Percentiles rank a stretch among this genome's conserved stretches.
phyloP scores from a whole-genome alignment of 2,888 invertebrate species.

The Pollenia labialis region DNA sequence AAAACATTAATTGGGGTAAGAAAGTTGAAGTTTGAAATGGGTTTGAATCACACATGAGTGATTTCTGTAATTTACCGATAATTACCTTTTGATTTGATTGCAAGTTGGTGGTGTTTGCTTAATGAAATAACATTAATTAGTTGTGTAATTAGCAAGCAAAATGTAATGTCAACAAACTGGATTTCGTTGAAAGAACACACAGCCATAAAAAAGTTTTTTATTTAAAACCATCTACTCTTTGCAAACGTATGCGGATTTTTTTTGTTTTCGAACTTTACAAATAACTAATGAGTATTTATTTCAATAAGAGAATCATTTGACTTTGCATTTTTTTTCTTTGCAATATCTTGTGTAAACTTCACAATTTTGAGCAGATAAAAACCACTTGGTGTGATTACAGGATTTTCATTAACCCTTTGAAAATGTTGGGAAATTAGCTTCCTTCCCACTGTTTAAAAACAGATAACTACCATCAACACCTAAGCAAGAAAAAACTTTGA shows the following conservation, averaged over 20 bases:
- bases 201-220: background rate
- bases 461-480: constrained; percentile 22
- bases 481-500: constrained; percentile 2
- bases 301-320: constrained; percentile 27
- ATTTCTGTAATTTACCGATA: constrained; percentile 67
- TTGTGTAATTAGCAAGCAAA: constrained; percentile 68
- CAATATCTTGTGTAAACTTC: background rate
- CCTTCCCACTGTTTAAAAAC: background rate
- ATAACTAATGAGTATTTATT: constrained; percentile 59
- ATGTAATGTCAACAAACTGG: constrained; percentile 65
- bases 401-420: constrained; percentile 41
- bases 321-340: constrained; percentile 13
- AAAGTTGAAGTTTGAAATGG: constrained; percentile 31
- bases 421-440: background rate
- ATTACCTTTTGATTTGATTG: constrained; percentile 71
- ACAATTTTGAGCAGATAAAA: background rate
- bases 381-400: constrained; percentile 35
- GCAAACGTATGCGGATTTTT: background rate
- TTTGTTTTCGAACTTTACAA: constrained; percentile 32
- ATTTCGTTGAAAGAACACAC: background rate
- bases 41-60: constrained; percentile 59
- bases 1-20: constrained; percentile 21
- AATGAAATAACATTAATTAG: constrained; percentile 70
- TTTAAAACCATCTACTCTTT: background rate
- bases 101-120: constrained; percentile 35